Conservation (phyloP, 1,140 invertebrate species). For the Zaprionus vittiger region DNA sequence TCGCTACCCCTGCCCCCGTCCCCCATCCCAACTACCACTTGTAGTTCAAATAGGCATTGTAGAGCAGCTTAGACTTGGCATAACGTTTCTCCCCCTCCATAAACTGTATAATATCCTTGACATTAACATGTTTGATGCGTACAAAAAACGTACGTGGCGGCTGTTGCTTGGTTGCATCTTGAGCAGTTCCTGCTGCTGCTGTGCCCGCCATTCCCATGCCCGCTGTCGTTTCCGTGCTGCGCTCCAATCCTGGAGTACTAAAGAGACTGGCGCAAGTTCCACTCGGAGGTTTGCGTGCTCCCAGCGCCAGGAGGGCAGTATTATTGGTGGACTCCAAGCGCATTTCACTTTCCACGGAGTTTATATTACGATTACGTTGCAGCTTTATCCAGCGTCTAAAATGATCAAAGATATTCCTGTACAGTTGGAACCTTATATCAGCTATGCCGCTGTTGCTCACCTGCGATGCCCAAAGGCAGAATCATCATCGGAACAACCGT, state of each 20-base stretch:
- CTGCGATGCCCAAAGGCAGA: slow-evolving; percentile 23
- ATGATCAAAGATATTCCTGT: not conserved
- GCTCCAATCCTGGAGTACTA: not conserved
- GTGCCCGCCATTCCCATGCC: not conserved
- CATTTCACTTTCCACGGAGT: not conserved
- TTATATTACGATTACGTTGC: not conserved
- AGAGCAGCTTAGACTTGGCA: slow-evolving; percentile 36
- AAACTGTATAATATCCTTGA: slow-evolving; percentile 60
- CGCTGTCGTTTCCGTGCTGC: not conserved
- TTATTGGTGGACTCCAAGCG: slow-evolving; percentile 43
- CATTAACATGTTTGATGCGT: slow-evolving; percentile 42
- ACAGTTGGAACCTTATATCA: not conserved
- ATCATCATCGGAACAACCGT: slow-evolving; percentile 50
- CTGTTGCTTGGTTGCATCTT: not conserved
- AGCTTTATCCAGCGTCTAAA: slow-evolving; percentile 32
- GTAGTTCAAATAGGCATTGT: slow-evolving; percentile 57
- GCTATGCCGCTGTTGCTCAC: not conserved
- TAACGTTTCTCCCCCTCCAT: slow-evolving; percentile 53
- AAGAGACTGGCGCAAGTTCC: not conserved
- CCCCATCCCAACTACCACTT: slow-evolving; percentile 13
- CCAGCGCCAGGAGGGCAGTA: slow-evolving; percentile 52
- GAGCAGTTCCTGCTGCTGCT: not conserved
- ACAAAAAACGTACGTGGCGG: not conserved
- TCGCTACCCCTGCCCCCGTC: not conserved
- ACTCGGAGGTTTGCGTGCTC: slow-evolving; percentile 10